Base-by-base conservation (phyloP, 1,140 invertebrate species). In the Leptopilina boulardi region DNA sequence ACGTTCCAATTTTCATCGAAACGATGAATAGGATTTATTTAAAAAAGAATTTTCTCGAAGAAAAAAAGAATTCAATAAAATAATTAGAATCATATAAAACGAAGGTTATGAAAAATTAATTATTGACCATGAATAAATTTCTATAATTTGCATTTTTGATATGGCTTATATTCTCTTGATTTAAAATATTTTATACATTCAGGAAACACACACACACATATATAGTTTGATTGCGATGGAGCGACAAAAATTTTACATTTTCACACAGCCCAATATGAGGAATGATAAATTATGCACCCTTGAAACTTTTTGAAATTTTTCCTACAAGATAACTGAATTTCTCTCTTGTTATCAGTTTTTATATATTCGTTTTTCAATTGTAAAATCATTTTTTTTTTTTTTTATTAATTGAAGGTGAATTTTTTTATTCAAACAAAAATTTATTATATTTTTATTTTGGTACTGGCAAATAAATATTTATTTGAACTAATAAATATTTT, bases 211-310 rank as follows among this genome's bases (percentile, higher is more conserved):
- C 2, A 34, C 6, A 34, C 6, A 34, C 9, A 38, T 38, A 38
- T 38, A 47, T 47, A 51, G 47, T 51, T 51, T 18, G 47, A 51
- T 51, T 51, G 47, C 47, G 47, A 15, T 47, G 44, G 8, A 42
- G 41, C 41, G 47, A 51, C 47, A 51, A 18, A n/a, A 51, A 51
- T 51, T 51, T 51, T 51, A 51, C 47, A 51, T 44, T 51, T 47
- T 51, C 47, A n/a, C 47, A 51, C 47, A 51, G n/a, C 47, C 18
- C 47, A 51, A 51, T 38, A 38, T 51, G 47, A 51, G 47, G 44
- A 18, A 18, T 66, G 5, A 66, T 66, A 21, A 66, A 66, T 66
- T 66, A 66, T 66, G 56, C 56, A 66, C 21, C 23, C 56, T 23
- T 10, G 23, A 66, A 38, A n/a, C n/a, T 9, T 13, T 59, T 23